Conservation (phyloP, 2,797 vertebrate genomes). For the Rhabdomys pumilio region DNA sequence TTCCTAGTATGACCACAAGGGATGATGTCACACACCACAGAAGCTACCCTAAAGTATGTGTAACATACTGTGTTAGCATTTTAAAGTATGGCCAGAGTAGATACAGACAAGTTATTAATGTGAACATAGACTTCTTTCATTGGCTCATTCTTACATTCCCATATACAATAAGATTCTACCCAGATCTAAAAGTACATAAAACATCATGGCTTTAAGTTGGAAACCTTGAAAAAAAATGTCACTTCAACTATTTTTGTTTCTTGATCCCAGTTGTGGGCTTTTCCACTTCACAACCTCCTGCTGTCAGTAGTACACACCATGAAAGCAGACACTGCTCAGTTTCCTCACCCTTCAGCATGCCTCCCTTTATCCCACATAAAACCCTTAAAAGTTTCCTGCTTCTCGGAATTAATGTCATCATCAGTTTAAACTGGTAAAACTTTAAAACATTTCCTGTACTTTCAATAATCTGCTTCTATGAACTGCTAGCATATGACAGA, state of each 20-base stretch:
- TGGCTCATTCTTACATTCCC: slow-evolving; percentile 8
- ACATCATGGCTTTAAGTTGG: slow-evolving; percentile 4
- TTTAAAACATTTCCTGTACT: neutral
- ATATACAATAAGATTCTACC: neutral
- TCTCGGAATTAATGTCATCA: slow-evolving; percentile 57
- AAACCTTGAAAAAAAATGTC: neutral
- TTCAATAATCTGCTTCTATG: slow-evolving; percentile 47
- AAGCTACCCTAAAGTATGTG: neutral
- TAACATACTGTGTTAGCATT: slow-evolving; percentile 29
- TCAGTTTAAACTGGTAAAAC: neutral
- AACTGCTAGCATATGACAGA: neutral
- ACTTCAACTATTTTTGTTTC: neutral
- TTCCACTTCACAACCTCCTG: neutral
- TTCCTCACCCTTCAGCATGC: neutral
- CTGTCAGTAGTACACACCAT: neutral
- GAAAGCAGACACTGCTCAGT: neutral
- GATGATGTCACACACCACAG: slow-evolving; percentile 39
- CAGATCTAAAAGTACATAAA: slow-evolving; percentile 32
- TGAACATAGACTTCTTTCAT: slow-evolving; percentile 1
- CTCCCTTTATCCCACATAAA: neutral
- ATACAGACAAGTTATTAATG: slow-evolving; percentile 13
- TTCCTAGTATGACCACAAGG: neutral
- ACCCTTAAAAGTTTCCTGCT: slow-evolving; percentile 23
- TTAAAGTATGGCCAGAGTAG: neutral
- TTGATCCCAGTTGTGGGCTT: neutral